These are phyloP conservation scores for Mastacembelus armatus DNA, from an alignment of 2,797 vertebrate genomes.

Conservation along the genomic window DNA sequence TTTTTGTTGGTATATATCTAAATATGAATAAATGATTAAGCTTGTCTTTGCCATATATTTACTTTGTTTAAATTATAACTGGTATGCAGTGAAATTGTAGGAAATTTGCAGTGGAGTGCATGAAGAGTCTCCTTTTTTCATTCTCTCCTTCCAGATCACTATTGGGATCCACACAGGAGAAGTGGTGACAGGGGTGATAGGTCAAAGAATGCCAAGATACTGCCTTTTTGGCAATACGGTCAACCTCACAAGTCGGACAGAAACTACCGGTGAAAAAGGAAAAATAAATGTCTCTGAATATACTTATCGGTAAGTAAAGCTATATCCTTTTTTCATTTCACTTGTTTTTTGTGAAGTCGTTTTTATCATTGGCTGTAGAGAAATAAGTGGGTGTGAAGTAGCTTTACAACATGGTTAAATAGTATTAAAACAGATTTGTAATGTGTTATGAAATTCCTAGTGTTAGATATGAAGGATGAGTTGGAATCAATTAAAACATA, in stretches of 20 bases:
- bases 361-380: not conserved
- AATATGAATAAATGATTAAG: no score
- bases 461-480: not conserved
- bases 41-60: constrained; percentile 24
- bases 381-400: not conserved
- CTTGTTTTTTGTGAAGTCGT: not conserved
- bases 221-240: constrained; percentile 99
- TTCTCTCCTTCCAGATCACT: constrained; percentile 89
- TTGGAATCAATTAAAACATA: constrained; percentile 1
- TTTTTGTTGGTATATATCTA: constrained; percentile 1
- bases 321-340: not conserved
- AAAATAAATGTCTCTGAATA: constrained; percentile 98
- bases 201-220: constrained; percentile 98
- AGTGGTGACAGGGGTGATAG: constrained; percentile 99
- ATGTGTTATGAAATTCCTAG: not conserved
- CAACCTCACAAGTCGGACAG: constrained; percentile 98
- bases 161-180: constrained; percentile 99
- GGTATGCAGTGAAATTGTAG: not conserved
- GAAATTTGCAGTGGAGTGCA: not conserved
- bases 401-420: constrained; percentile 1
- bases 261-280: constrained; percentile 97
- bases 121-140: not conserved
- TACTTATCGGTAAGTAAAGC: constrained; percentile 89
- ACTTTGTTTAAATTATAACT: constrained; percentile 1
- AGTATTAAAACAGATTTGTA: not conserved